Base-by-base conservation (phyloP, 2,888 invertebrate genomes). In the Hypomecis atomaria region DNA sequence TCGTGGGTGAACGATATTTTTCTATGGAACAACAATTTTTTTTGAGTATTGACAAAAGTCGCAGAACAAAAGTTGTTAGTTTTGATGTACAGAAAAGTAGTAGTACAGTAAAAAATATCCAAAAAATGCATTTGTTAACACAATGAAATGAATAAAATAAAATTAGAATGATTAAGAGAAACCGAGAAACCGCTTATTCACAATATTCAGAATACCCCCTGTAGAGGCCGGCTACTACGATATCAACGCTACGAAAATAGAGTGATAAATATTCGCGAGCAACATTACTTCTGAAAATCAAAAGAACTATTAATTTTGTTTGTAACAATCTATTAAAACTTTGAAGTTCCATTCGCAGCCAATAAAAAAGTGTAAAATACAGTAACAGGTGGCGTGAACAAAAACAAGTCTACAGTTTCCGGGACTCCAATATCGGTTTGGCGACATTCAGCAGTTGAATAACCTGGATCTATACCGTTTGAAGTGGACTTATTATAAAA, bases 391-490 rank as follows among this genome's bases (percentile, higher is more conserved):
- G 49, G 47, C n/a, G 36, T 13, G 13, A 50, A 5, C 7, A 6
- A 23, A 40, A 40, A 52, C 10, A 13, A 52, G 9, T 47, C 47
- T 13, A 38, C 7, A 40, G 52, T 10, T 52, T 52, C 52, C 52
- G 52, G 52, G 6, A 11, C 50, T 42, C 13, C 49, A 36, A 43
- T 50, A 36, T 33, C 5, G 11, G 42, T 40, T 59, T 45, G 33
- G 54, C 42, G 60, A 60, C 48, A 60, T 59, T 59, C 13, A 33
- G 36, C 48, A 60, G 60, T 54, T 60, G 60, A 60, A 60, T 5
- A 34, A 60, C 54, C 48, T 60, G 54, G 47, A 48, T 33, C 0
- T 59, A 47, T 59, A 23, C 38, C 8, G 23, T 53, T 42, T 42
- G 43, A 54, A 34, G 38, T 38, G 33, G 47, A 23, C 56, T 45